Base-by-base conservation (phyloP, 2,888 invertebrate genomes). In the Mantis religiosa region DNA sequence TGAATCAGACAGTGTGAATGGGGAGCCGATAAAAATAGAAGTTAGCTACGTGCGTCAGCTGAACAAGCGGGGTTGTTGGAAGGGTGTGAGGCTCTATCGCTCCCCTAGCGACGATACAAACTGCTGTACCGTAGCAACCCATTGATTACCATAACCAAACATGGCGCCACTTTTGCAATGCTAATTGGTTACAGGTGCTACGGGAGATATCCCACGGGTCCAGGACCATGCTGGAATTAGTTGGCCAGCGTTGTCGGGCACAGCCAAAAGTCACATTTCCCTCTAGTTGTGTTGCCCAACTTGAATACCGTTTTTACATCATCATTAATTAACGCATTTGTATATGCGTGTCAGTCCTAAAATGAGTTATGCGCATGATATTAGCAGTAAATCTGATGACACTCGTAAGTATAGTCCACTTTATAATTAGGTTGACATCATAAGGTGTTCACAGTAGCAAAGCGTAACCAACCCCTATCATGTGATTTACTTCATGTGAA, bases 121-220 rank as follows among this genome's bases (percentile, higher is more conserved):
- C 81, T 54, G 27, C 86, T 20, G 86, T 54, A 71, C 71, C 30
- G 71, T 47, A 85, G 85, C 85, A n/a, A 47, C n/a, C 85, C 84
- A 71, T 71, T 83, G 84, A 88, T 88, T 83, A 88, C 84, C 88
- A 83, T 83, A 88, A 54, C 83, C 88, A 88, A 88, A 88, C 88
- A 85, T 28, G 85, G 83, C 88, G 71, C 34, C 85, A 88, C 88
- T 88, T 88, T 88, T 88, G 88, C 85, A 88, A 84, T 88, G 84
- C 88, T 88, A 88, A 88, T 88, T 88, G 84, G 28, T 84, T 88
- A 88, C 88, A 88, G 88, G 88, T 88, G 88, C 54, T 83, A 71
- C 28, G 15, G 71, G 41, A 54, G 86, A 54, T 54, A 27, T 86
- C 86, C 86, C 86, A 86, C 27, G 15, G 25, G 86, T 47, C 34